Conservation (phyloP, 2,113 vertebrate genomes). For the Centropristis striata region DNA sequence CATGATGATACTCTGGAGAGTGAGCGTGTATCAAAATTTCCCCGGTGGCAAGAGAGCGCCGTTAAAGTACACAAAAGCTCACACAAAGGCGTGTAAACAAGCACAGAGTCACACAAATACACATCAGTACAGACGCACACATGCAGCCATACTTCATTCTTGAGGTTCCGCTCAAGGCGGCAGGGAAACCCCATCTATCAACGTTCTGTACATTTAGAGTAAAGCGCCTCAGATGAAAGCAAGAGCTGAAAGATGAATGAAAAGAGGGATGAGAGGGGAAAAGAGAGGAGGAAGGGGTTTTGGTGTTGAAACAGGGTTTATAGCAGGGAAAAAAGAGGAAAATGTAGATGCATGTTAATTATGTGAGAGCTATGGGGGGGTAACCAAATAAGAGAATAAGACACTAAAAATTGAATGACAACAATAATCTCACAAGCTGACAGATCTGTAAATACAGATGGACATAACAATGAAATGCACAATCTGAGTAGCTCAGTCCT, state of each 20-base stretch:
- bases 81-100: conserved; percentile 48
- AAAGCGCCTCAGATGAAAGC: conserved; percentile 75
- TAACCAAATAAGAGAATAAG: conserved; percentile 66
- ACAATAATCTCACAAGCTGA: conserved; percentile 70
- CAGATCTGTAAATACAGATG: conserved; percentile 76
- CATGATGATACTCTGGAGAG: conserved; percentile 37
- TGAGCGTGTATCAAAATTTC: conserved; percentile 48
- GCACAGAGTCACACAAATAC: conserved; percentile 23
- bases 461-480: conserved; percentile 63
- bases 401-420: conserved; percentile 64
- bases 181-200: conserved; percentile 69
- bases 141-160: conserved; percentile 52
- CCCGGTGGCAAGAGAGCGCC: conserved; percentile 28
- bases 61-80: conserved; percentile 38
- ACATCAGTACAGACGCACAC: conserved; percentile 22
- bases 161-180: conserved; percentile 43
- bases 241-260: conserved; percentile 69
- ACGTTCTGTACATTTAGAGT: conserved; percentile 74
- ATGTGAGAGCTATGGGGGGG: conserved; percentile 33
- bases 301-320: conserved; percentile 34
- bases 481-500: conserved; percentile 63
- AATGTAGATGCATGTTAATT: conserved; percentile 46
- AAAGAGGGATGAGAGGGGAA: conserved; percentile 60
- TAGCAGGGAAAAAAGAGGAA: neutral
- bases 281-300: conserved; percentile 47